Conservation (phyloP, 2,888 invertebrate genomes). For the Emesis furor region DNA sequence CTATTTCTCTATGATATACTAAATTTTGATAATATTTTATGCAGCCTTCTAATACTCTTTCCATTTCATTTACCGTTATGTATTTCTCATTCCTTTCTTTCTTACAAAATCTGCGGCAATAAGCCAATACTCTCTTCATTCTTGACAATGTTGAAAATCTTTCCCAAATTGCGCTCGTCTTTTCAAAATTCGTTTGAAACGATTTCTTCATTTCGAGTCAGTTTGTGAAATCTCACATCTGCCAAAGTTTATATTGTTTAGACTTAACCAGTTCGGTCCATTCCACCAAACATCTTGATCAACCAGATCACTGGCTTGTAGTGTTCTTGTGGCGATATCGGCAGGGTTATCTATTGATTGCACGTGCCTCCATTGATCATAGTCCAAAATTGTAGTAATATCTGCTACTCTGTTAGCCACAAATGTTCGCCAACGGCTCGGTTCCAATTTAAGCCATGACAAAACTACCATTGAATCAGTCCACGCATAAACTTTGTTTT, state of each 20-base stretch:
- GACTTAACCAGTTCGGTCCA: constrained; percentile 43
- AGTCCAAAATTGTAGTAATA: constrained; percentile 43
- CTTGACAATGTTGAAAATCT: constrained; percentile 54
- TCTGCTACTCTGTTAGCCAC: constrained; percentile 53
- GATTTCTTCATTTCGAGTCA: constrained; percentile 20
- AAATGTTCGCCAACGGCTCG: constrained; percentile 40
- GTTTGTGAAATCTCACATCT: neutral
- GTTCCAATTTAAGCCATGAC: constrained; percentile 34
- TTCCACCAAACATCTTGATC: constrained; percentile 44
- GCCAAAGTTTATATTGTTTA: neutral
- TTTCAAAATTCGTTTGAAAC: constrained; percentile 1
- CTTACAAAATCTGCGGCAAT: constrained; percentile 46
- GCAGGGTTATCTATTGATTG: constrained; percentile 52
- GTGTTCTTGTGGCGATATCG: constrained; percentile 52
- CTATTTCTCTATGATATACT: constrained; percentile 45
- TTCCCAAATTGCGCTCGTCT: constrained; percentile 32
- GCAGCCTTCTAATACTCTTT: constrained; percentile 36
- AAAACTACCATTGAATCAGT: constrained; percentile 47
- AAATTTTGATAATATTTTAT: constrained; percentile 48
- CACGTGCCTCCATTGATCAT: constrained; percentile 56
- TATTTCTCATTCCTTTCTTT: constrained; percentile 25
- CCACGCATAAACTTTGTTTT: neutral
- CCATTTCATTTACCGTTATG: constrained; percentile 5
- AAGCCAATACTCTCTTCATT: constrained; percentile 52
- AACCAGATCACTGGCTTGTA: constrained; percentile 29